A percentile compares a stretch with the other conserved stretches of the same genome.
Evolutionary conservation across 1,140 invertebrate genomes (phyloP).

Genomic region (Chelonus insularis): DNA sequence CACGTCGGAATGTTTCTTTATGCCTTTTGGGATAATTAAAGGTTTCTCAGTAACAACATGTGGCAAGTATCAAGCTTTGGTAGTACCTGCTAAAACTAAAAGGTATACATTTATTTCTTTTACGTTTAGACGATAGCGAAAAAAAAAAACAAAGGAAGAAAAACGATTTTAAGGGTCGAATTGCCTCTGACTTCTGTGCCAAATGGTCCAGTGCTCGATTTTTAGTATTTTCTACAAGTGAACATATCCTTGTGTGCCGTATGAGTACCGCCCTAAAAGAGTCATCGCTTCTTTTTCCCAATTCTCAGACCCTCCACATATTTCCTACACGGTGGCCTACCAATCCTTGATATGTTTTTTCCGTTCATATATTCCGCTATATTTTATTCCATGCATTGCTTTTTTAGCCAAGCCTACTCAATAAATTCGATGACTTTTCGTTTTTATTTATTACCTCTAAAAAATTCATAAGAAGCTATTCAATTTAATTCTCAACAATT

Average conservation of each 20-base stretch:
- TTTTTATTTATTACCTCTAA: no score
- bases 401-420: not conserved
- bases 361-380: not conserved
- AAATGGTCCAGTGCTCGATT: not conserved
- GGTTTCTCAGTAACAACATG: conserved; percentile 22
- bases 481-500: no score
- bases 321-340: conserved; percentile 6
- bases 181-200: not conserved
- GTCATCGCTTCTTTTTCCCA: not conserved
- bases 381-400: conserved; percentile 1
- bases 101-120: not conserved
- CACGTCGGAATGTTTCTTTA: conserved; percentile 15
- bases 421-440: not conserved
- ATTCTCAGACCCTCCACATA: conserved; percentile 7
- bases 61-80: conserved; percentile 17
- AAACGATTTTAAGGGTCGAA: not conserved
- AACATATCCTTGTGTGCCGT: not conserved
- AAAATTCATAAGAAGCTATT: no score
- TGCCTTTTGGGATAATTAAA: conserved; percentile 24
- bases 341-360: not conserved
- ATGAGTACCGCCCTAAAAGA: conserved; percentile 15
- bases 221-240: no score
- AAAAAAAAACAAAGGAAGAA: not conserved
- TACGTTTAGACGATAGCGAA: not conserved
- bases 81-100: conserved; percentile 20